Base-by-base conservation (phyloP, 2,888 invertebrate genomes). In the Drosophila demipolita region DNA sequence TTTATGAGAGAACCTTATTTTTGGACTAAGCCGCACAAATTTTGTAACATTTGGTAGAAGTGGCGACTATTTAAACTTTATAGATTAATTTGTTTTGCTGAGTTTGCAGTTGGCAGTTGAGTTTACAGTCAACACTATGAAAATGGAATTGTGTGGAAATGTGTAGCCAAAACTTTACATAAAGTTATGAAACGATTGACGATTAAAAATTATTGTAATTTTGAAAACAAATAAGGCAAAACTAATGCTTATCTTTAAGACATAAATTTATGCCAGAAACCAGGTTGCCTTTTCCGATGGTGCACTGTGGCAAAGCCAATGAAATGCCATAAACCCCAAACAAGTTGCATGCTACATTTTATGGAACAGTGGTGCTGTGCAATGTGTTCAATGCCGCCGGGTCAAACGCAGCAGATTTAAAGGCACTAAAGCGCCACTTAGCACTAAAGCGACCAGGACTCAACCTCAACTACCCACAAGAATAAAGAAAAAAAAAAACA, bases 341-440 rank as follows among this genome's bases (percentile, higher is more conserved):
- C 90, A 90, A 89, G 80, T 84, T 73, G 71, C 75, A 71, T 74
- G 80, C 82, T 82, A 71, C 69, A 82, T 84, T 89, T 91, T 75
- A 79, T 81, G 79, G 75, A 72, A 70, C 65, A 72, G 63, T 61
- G 45, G 54, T 6, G 50, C 42, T n/a, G 53, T 6, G 49, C 45
- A n/a, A n/a, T n/a, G 33, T 20, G 66, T 67, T 78, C 69, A 73
- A 66, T 69, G 73, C 73, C 79, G 53, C 20, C 70, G 72, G 61
- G 58, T 11, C 70, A 79, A 70, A 61, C 57, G 70, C 78, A 74
- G 64, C 86, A 89, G 90, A 85, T 85, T 85, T 89, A 66, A 73
- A 85, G 88, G 86, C 78, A 83, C 90, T 85, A 87, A 85, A 85
- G 85, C 90, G 83, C 65, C 88, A 85, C 85, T 90, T 86, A 85